These are phyloP conservation scores for Atta cephalotes DNA, from an alignment of 1,140 invertebrate species.

Conservation along the genomic window DNA sequence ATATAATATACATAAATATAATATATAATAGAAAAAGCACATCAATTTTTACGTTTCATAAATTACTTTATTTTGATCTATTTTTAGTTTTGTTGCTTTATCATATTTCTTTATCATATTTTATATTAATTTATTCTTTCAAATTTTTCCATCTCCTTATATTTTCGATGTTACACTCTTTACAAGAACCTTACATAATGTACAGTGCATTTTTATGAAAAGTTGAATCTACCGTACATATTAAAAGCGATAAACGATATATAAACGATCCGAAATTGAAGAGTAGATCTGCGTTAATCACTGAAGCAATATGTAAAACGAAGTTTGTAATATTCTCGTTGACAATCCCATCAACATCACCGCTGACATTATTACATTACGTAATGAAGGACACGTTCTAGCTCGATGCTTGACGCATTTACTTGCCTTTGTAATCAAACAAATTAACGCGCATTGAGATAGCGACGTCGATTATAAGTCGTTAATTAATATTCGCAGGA, in stretches of 20 bases:
- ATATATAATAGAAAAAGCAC: too few relatives aligned
- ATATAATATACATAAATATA: too few relatives aligned
- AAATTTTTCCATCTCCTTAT: too few relatives aligned
- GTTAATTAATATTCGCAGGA: slow-evolving; percentile 34
- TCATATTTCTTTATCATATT: too few relatives aligned
- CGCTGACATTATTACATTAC: background rate
- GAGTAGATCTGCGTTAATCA: background rate
- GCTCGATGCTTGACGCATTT: background rate
- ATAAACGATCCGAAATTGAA: background rate
- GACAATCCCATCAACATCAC: background rate
- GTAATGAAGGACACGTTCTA: background rate
- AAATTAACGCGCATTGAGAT: background rate
- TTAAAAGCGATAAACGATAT: background rate
- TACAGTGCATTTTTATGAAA: background rate
- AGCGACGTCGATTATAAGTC: slow-evolving; percentile 7
- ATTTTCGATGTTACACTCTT: too few relatives aligned
- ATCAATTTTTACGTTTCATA: too few relatives aligned
- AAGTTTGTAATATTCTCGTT: background rate
- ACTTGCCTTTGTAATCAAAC: background rate
- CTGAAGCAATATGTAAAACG: background rate
- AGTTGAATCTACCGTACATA: too few relatives aligned
- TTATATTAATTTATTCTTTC: too few relatives aligned
- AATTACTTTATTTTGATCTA: too few relatives aligned
- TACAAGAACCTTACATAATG: too few relatives aligned
- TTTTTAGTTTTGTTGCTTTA: too few relatives aligned